Evolutionary conservation across 1,140 invertebrate genomes (phyloP).

Genomic region (Carcinoscorpius rotundicauda): DNA sequence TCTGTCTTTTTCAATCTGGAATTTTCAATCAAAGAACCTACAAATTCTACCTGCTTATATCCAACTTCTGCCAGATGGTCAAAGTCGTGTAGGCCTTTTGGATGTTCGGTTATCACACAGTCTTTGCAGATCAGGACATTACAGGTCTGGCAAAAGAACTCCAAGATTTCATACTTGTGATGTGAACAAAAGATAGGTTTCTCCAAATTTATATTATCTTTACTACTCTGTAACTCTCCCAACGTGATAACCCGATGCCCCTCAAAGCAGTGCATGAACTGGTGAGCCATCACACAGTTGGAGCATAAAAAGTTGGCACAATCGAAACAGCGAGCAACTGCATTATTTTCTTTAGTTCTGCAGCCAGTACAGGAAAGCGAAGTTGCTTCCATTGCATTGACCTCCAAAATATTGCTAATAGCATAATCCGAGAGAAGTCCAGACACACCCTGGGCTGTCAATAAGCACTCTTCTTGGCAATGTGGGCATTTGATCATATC

Average conservation of each 20-base stretch:
- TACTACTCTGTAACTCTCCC: conserved; percentile 52
- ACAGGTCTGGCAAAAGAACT: conserved; percentile 85
- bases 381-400: conserved; percentile 21
- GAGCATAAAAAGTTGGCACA: conserved; percentile 89
- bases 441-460: conserved; percentile 40
- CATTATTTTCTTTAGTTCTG: conserved; percentile 70
- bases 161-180: conserved; percentile 75
- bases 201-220: conserved; percentile 40
- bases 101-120: conserved; percentile 78
- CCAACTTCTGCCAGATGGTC: conserved; percentile 73
- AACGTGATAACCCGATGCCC: conserved; percentile 89
- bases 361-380: conserved; percentile 58
- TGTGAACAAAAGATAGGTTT: conserved; percentile 66
- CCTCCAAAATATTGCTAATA: conserved; percentile 42
- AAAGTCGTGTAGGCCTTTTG: conserved; percentile 73
- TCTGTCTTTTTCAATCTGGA: conserved; percentile 71
- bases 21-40: conserved; percentile 65
- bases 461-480: conserved; percentile 56
- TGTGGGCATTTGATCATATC: conserved; percentile 70
- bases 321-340: conserved; percentile 78
- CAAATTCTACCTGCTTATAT: conserved; percentile 66
- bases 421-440: conserved; percentile 55
- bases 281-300: conserved; percentile 94
- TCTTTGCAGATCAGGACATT: conserved; percentile 84
- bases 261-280: conserved; percentile 97